Base-by-base conservation (phyloP, 2,888 invertebrate species). In the Pollenia griseotomentosa region DNA sequence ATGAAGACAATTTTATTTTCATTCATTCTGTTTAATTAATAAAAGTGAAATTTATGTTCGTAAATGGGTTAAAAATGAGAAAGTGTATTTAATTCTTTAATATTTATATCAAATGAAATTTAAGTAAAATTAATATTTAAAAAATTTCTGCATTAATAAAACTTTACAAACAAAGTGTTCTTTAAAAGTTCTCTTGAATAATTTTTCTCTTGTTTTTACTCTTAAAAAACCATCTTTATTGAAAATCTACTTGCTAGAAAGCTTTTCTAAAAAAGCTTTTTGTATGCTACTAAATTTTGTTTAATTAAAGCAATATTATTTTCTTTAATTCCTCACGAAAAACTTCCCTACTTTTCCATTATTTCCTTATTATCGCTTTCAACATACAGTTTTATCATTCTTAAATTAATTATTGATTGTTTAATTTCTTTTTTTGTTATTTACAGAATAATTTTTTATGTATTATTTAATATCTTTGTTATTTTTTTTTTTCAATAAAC, bases 391-490 rank as follows among this genome's bases (percentile, higher is more conserved):
- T 44, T 40, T 61, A 68, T 59, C 7, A 11, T n/a, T 33, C 80
- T 63, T 63, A 79, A 14, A 46, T 55, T 55, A 44, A 81, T 14
- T 81, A 80, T 16, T 57, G 55, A 51, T 75, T 75, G 33, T 12
- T 65, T 68, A 42, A 33, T 78, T 78, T 48, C 40, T n/a, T n/a
- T n/a, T n/a, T 75, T 83, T 83, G 63, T 53, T 83, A 83, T 83
- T 83, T 83, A 83, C 82, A 83, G 51, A 51, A 57, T 8, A 10
- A 9, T 46, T 40, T n/a, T 40, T 40, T 33, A 11, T 42, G 12
- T 79, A 23, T 11, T 61, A 44, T 75, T 61, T 9, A 40, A 40
- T 53, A 65, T 42, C 19, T 65, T 40, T n/a, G 2, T 59, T 40
- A 16, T 3, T 51, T 33, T 53, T 57, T 57, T 16, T 75, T 23